Evolutionary conservation across 2,797 vertebrate genomes (phyloP).

Genomic region (Karalla daura): DNA sequence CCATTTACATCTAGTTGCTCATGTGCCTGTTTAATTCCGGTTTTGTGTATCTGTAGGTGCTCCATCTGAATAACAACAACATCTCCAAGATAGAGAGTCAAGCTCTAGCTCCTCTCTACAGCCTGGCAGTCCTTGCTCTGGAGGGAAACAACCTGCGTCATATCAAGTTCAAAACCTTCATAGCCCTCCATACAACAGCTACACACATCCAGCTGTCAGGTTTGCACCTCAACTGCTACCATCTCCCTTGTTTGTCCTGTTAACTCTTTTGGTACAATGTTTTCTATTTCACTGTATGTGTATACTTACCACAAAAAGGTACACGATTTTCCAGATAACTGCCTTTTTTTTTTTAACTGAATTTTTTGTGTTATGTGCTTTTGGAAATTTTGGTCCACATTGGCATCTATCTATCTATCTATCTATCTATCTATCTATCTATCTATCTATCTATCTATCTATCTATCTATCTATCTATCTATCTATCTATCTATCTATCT

Average conservation of each 20-base stretch:
- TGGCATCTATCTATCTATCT: too few relatives aligned
- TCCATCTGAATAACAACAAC: slow-evolving; percentile 81
- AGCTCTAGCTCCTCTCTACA: slow-evolving; percentile 77
- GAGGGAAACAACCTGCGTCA: slow-evolving; percentile 78
- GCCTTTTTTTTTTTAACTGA: too few relatives aligned
- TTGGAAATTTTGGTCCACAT: too few relatives aligned
- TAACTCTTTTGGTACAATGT: background rate
- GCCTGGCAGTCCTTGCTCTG: slow-evolving; percentile 73
- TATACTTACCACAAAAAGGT: too few relatives aligned
- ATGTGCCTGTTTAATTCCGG: background rate
- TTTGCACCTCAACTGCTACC: background rate
- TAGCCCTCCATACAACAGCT: slow-evolving; percentile 76
- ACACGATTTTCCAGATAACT: too few relatives aligned
- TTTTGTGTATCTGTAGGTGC: slow-evolving; percentile 55
- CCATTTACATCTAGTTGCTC: too few relatives aligned
- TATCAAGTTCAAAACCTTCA: slow-evolving; percentile 83
- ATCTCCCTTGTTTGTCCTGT: too few relatives aligned
- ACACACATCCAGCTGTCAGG: slow-evolving; percentile 82
- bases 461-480: too few relatives aligned
- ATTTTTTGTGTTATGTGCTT: too few relatives aligned
- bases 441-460: too few relatives aligned
- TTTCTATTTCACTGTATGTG: background rate
- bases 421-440: too few relatives aligned
- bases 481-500: too few relatives aligned
- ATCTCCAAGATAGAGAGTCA: slow-evolving; percentile 78